A percentile compares a stretch with the other conserved stretches of the same genome.
Conservation (phyloP, 2,797 vertebrate species). For the Adelosebastes latens region DNA sequence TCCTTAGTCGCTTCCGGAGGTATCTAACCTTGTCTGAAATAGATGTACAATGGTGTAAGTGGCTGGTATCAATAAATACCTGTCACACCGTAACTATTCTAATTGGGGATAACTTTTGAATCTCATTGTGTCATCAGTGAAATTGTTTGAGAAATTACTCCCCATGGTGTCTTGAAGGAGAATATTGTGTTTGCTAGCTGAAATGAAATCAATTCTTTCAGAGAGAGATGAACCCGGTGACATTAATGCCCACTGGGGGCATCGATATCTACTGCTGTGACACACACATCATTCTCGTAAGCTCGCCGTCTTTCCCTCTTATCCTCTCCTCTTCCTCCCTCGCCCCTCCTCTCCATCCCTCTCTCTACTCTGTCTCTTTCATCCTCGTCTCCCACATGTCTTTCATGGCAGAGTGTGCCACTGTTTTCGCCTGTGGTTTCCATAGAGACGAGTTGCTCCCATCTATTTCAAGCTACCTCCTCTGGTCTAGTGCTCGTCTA, state of each 20-base stretch:
- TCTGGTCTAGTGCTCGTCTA: constrained; percentile 71
- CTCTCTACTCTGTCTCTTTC: constrained; percentile 55
- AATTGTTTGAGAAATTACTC: constrained; percentile 7
- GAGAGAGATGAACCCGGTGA: constrained; percentile 46
- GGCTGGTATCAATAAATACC: background rate
- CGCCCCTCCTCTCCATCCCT: constrained; percentile 8
- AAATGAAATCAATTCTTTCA: constrained; percentile 62
- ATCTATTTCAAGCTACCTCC: constrained; percentile 79
- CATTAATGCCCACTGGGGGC: constrained; percentile 46
- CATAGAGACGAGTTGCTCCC: constrained; percentile 79
- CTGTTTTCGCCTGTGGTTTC: constrained; percentile 76
- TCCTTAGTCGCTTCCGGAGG: background rate
- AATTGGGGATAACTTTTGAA: constrained; percentile 1
- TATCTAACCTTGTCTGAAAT: background rate
- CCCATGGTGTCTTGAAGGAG: constrained; percentile 7
- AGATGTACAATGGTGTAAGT: background rate
- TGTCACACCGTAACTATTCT: background rate
- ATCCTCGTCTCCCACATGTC: constrained; percentile 75
- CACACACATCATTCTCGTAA: constrained; percentile 33
- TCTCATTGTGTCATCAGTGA: constrained; percentile 14
- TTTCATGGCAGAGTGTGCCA: constrained; percentile 70
- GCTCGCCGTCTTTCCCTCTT: constrained; percentile 9
- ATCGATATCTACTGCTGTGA: constrained; percentile 47
- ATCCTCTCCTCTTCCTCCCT: constrained; percentile 26
- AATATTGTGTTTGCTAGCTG: constrained; percentile 33